These are phyloP conservation scores for Xenops minutus DNA, from an alignment of 2,797 vertebrate species.

Conservation along the genomic window DNA sequence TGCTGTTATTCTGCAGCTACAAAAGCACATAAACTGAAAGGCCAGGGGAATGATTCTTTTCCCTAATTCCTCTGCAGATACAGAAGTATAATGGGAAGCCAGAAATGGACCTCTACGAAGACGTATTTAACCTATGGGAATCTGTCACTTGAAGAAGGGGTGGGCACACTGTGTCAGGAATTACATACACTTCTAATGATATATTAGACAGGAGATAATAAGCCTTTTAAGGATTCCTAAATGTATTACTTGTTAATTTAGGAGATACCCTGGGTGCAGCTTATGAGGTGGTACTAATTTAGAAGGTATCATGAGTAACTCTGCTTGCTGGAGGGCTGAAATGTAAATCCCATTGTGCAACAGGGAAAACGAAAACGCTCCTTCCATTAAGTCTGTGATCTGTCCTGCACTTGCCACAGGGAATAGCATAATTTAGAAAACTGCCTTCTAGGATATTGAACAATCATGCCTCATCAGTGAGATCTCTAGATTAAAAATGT, in stretches of 20 bases:
- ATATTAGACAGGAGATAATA: conserved; percentile 59
- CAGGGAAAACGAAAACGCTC: conserved; percentile 23
- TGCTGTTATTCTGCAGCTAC: neutral
- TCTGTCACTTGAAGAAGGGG: neutral
- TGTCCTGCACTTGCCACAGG: conserved; percentile 33
- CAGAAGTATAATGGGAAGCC: neutral
- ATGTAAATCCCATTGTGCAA: conserved; percentile 39
- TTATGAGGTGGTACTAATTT: conserved; percentile 63
- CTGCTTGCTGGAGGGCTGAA: conserved; percentile 23
- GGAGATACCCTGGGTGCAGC: conserved; percentile 26
- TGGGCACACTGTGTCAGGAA: neutral
- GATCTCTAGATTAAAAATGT: conserved; percentile 69
- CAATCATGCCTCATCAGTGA: conserved; percentile 59
- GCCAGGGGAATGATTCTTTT: neutral
- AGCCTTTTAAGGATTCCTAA: conserved; percentile 63
- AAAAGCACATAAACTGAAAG: neutral
- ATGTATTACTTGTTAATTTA: conserved; percentile 68
- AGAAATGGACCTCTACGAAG: neutral
- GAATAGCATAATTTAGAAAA: conserved; percentile 59
- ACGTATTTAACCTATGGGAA: neutral
- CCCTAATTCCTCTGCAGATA: neutral
- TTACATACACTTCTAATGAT: conserved; percentile 25
- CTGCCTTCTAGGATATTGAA: conserved; percentile 56
- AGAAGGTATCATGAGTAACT: conserved; percentile 45
- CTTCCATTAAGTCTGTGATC: conserved; percentile 61